phyloP scores from a whole-genome alignment of 2,888 invertebrate genomes.

The Rotaria magnacalcarata region DNA sequence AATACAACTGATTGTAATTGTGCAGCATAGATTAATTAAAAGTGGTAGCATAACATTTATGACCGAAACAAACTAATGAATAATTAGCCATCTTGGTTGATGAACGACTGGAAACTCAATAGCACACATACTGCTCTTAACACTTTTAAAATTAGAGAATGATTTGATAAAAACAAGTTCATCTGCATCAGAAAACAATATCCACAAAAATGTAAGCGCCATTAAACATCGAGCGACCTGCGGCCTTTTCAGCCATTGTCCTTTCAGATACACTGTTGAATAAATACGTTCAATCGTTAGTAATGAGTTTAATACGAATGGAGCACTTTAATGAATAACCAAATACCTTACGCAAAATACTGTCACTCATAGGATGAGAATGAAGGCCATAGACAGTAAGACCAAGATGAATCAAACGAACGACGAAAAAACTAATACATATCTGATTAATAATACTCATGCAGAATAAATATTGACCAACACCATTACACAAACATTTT shows the following conservation, averaged over 20 bases:
- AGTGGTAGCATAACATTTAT: not conserved
- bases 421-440: not conserved
- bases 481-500: not conserved
- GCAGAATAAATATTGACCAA: slow-evolving; percentile 22
- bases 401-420: not conserved
- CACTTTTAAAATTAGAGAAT: not conserved
- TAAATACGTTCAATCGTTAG: slow-evolving; percentile 21
- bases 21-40: not conserved
- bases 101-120: not conserved
- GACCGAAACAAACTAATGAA: not conserved
- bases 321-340: not conserved
- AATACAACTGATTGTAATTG: not conserved
- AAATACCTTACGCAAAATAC: not conserved
- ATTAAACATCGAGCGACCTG: not conserved
- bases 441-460: not conserved
- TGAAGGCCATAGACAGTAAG: not conserved
- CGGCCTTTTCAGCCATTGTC: not conserved
- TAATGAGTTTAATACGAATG: no score
- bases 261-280: not conserved
- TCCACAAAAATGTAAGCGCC: not conserved
- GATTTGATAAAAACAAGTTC: not conserved
- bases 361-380: not conserved
- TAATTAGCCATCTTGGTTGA: not conserved
- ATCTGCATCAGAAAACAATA: not conserved
- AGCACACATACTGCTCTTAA: not conserved